These are phyloP conservation scores for Plotosus lineatus DNA, from an alignment of 2,113 vertebrate genomes.

Conservation along the genomic window DNA sequence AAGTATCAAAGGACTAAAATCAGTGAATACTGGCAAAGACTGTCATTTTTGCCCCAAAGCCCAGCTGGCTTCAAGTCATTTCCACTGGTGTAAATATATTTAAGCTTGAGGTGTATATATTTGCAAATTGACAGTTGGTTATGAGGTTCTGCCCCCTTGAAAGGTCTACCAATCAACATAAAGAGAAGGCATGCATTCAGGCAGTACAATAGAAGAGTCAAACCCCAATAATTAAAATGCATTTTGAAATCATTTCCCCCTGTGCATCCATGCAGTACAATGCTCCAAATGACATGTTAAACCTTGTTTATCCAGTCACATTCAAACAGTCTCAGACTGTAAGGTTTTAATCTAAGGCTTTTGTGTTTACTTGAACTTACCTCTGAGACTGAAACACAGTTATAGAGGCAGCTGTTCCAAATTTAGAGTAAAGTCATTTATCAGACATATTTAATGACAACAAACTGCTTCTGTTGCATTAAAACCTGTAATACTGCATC, in stretches of 20 bases:
- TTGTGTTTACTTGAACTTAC: slow-evolving; percentile 11
- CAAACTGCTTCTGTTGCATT: not conserved
- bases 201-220: not conserved
- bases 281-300: no score
- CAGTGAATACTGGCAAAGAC: not conserved
- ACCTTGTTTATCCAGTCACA: no score
- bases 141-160: not conserved
- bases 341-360: not conserved
- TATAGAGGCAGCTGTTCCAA: not conserved
- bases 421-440: not conserved
- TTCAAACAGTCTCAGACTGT: no score
- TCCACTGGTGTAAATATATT: not conserved
- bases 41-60: not conserved
- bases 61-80: not conserved
- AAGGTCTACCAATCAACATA: not conserved
- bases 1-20: not conserved
- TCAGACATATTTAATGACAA: not conserved
- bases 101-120: not conserved
- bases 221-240: not conserved
- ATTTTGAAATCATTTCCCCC: not conserved
- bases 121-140: not conserved
- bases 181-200: not conserved
- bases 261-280: no score
- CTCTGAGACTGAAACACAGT: not conserved
- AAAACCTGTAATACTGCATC: not conserved